These are phyloP conservation scores for Lycia hirtaria DNA, from an alignment of 2,888 invertebrate species.

Conservation along the genomic window DNA sequence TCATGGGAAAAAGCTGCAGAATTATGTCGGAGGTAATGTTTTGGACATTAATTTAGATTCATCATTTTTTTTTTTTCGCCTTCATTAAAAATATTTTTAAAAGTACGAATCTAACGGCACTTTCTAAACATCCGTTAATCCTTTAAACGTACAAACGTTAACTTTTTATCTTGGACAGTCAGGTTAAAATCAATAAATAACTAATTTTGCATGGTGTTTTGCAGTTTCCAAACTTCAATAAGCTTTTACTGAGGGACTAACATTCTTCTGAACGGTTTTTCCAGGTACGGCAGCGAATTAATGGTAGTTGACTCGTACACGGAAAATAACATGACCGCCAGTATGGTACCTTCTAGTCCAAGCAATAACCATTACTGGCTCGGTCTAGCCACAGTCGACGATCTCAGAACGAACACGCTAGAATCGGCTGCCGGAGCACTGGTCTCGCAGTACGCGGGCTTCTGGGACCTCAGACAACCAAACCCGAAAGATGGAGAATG, in stretches of 20 bases:
- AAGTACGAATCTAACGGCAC: too few relatives aligned
- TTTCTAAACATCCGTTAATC: too few relatives aligned
- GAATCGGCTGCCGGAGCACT: conserved; percentile 96
- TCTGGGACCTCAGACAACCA: conserved; percentile 96
- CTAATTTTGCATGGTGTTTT: not conserved
- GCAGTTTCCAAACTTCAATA: not conserved
- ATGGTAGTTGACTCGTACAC: conserved; percentile 95
- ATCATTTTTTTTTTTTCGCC: too few relatives aligned
- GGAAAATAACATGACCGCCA: conserved; percentile 96
- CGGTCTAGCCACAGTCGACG: conserved; percentile 95
- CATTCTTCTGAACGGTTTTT: conserved; percentile 46
- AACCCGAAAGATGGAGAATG: conserved; percentile 95
- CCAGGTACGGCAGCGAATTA: conserved; percentile 97
- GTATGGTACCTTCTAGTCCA: conserved; percentile 89
- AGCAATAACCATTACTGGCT: conserved; percentile 94
- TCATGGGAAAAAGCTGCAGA: conserved; percentile 98
- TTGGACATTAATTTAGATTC: not conserved
- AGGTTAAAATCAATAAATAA: not conserved
- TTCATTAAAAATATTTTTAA: too few relatives aligned
- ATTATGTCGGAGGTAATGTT: conserved; percentile 94
- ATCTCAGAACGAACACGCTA: conserved; percentile 96
- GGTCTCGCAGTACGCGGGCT: conserved; percentile 96
- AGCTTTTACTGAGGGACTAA: not conserved
- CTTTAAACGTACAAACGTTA: not conserved
- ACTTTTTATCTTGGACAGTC: too few relatives aligned